A percentile compares a stretch with the other conserved stretches of the same genome.
These are phyloP conservation scores for Hirundo rustica DNA, from an alignment of 2,797 vertebrate species.

Conservation along the genomic window DNA sequence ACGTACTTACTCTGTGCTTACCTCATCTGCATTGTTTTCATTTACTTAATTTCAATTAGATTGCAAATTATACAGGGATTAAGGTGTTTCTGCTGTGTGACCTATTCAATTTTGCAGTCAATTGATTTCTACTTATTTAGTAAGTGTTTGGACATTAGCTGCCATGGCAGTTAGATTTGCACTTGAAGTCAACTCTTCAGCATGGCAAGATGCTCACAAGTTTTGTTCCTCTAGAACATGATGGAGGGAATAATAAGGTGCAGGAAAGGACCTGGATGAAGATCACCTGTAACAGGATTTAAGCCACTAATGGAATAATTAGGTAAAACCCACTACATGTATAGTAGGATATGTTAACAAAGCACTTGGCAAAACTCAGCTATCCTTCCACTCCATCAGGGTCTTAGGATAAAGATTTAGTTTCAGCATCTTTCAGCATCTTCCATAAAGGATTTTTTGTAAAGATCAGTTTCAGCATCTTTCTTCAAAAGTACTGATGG, in stretches of 20 bases:
- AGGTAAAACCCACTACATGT: neutral
- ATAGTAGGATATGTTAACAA: neutral
- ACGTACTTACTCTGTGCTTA: conserved; percentile 29
- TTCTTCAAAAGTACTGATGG: neutral
- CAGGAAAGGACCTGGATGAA: neutral
- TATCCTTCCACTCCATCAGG: neutral
- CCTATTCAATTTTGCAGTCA: conserved; percentile 61
- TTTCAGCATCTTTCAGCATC: neutral
- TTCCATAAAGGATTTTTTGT: neutral
- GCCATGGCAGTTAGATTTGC: neutral
- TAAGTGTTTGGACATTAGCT: conserved; percentile 46
- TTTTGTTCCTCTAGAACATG: neutral
- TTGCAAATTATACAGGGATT: conserved; percentile 61
- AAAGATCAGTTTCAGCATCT: neutral
- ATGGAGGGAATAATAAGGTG: neutral
- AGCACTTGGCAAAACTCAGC: neutral
- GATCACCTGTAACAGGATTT: neutral
- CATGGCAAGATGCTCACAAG: neutral
- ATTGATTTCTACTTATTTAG: conserved; percentile 62
- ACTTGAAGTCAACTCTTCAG: neutral
- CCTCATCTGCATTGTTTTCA: conserved; percentile 62
- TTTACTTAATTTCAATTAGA: conserved; percentile 68
- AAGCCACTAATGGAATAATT: neutral
- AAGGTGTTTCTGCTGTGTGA: conserved; percentile 56
- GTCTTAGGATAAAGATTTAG: neutral